Evolutionary conservation across 2,113 vertebrate species (phyloP).

Genomic region (Coryphaenoides rupestris): DNA sequence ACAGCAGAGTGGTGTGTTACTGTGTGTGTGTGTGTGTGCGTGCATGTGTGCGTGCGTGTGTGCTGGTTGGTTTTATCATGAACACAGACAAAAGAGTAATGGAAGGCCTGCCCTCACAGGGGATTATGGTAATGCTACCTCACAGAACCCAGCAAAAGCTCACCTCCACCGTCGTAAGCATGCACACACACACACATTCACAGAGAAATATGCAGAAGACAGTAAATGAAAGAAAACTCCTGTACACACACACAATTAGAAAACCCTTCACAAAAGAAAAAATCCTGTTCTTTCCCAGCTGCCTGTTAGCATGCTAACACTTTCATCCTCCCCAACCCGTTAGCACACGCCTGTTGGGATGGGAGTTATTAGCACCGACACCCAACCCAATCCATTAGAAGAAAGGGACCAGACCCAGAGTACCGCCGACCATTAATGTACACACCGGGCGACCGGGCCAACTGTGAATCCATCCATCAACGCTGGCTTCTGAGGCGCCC

Average conservation of each 20-base stretch:
- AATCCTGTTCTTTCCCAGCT: slow-evolving; percentile 14
- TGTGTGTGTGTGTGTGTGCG: no score
- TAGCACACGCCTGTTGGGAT: slow-evolving; percentile 43
- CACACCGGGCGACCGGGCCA: slow-evolving; percentile 47
- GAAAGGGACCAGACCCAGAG: slow-evolving; percentile 39
- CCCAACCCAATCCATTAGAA: slow-evolving; percentile 54
- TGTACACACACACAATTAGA: slow-evolving; percentile 5
- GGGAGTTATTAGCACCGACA: slow-evolving; percentile 51
- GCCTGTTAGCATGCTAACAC: slow-evolving; percentile 18
- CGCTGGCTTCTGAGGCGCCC: slow-evolving; percentile 34
- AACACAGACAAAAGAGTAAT: slow-evolving; percentile 53
- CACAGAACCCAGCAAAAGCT: slow-evolving; percentile 36
- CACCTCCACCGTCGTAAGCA: slow-evolving; percentile 8
- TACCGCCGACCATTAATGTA: slow-evolving; percentile 42
- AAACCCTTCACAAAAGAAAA: slow-evolving; percentile 18
- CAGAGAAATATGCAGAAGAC: slow-evolving; percentile 16
- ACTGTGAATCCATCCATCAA: slow-evolving; percentile 55
- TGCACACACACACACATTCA: slow-evolving; percentile 12
- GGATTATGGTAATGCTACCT: slow-evolving; percentile 61
- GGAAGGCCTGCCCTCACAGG: slow-evolving; percentile 38
- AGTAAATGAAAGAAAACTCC: not conserved
- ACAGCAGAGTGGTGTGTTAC: slow-evolving; percentile 20
- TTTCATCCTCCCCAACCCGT: slow-evolving; percentile 41
- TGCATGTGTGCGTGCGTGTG: slow-evolving; percentile 27
- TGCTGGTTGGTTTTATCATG: slow-evolving; percentile 55